Percentiles rank a stretch among this genome's conserved stretches.
Conservation (phyloP, 2,888 invertebrate species). For the Ischnus inquisitorius region DNA sequence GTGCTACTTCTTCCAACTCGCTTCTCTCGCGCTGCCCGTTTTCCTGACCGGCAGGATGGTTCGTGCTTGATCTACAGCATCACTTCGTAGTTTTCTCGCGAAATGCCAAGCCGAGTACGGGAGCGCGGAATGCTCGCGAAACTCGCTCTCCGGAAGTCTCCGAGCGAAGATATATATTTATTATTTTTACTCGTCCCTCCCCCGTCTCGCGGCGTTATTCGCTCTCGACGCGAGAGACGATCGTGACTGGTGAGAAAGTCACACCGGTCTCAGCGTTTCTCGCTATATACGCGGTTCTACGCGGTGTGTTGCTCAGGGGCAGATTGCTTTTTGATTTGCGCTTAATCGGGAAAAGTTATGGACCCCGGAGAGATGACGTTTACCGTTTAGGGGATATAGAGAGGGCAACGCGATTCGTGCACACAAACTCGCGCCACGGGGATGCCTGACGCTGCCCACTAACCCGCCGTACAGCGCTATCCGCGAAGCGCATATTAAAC, state of each 20-base stretch:
- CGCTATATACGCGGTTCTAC: conserved; percentile 12
- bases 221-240: neutral
- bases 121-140: neutral
- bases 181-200: conserved; percentile 76
- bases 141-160: conserved; percentile 47
- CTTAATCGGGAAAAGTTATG: conserved; percentile 84
- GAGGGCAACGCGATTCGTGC: conserved; percentile 46
- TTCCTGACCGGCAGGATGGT: conserved; percentile 36
- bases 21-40: conserved; percentile 37
- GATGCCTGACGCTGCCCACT: conserved; percentile 40
- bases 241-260: conserved; percentile 16
- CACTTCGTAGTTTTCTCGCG: conserved; percentile 61
- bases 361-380: conserved; percentile 76
- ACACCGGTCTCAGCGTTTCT: neutral
- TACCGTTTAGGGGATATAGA: conserved; percentile 65
- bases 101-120: conserved; percentile 35
- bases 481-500: conserved; percentile 81
- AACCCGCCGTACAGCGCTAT: conserved; percentile 62
- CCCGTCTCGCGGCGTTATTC: neutral
- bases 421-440: conserved; percentile 68
- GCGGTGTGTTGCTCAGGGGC: conserved; percentile 72
- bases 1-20: conserved; percentile 60
- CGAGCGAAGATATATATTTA: conserved; percentile 73
- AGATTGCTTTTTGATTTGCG: conserved; percentile 85
- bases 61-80: conserved; percentile 72